Evolutionary conservation across 2,797 vertebrate species (phyloP).

Genomic region (Lepidocolaptes lacrymiger): DNA sequence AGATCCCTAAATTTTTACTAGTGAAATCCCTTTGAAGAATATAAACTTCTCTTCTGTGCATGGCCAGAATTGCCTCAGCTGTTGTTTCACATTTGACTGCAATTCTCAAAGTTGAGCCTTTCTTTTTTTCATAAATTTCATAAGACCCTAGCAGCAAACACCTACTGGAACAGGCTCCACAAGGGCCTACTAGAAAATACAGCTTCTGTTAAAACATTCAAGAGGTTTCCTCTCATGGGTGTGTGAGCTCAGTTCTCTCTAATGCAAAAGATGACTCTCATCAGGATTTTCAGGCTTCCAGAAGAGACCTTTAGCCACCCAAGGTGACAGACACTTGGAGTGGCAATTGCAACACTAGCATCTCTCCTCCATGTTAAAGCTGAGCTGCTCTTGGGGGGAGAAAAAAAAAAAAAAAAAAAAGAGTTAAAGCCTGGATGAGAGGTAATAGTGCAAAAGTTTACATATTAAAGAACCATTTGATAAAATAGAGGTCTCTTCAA

Average conservation of each 20-base stretch:
- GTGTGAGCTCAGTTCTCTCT: not conserved
- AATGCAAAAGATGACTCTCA: not conserved
- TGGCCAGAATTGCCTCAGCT: not conserved
- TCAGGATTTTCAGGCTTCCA: not conserved
- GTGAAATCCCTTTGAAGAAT: not conserved
- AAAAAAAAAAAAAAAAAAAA: not conserved
- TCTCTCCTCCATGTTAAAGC: not conserved
- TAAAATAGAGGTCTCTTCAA: not conserved
- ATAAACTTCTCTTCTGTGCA: not conserved
- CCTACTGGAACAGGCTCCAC: not conserved
- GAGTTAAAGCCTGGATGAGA: not conserved
- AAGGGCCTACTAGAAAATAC: not conserved
- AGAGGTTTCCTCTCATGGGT: not conserved
- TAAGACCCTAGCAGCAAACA: not conserved
- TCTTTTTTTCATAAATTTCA: not conserved
- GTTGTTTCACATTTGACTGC: not conserved
- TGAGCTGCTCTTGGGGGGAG: not conserved
- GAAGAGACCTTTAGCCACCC: not conserved
- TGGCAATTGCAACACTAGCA: not conserved
- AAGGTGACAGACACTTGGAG: not conserved
- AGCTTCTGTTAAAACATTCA: not conserved
- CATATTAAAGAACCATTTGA: not conserved
- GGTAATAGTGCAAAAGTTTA: not conserved
- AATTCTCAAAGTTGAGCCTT: not conserved
- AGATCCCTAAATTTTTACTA: not conserved